A percentile compares a stretch with the other conserved stretches of the same genome.
Conservation (phyloP, 2,113 vertebrate species). For the Ammodytes marinus region DNA sequence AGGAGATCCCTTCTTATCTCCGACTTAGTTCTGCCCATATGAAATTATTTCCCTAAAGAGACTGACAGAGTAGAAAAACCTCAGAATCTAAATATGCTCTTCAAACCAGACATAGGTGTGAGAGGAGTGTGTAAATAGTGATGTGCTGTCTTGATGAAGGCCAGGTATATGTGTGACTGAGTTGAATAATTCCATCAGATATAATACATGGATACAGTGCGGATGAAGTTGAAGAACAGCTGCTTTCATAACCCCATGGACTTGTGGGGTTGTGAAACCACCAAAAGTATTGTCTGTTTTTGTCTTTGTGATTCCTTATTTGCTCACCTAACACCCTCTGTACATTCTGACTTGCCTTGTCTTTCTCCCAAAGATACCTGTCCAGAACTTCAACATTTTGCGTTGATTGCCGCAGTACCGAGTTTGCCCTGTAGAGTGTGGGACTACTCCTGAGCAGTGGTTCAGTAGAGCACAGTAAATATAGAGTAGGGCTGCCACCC, state of each 20-base stretch:
- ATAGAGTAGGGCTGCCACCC: conserved; percentile 59
- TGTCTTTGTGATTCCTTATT: neutral
- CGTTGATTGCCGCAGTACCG: conserved; percentile 60
- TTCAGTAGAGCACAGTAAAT: conserved; percentile 51
- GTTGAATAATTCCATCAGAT: neutral
- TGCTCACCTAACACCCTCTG: neutral
- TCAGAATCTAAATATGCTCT: neutral
- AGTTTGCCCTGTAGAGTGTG: conserved; percentile 29
- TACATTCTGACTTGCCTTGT: conserved; percentile 9
- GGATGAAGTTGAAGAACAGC: neutral
- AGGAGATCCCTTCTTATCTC: neutral
- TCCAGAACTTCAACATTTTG: conserved; percentile 26
- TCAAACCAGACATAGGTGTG: neutral
- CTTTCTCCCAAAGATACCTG: neutral
- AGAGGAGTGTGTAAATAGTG: neutral
- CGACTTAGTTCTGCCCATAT: neutral
- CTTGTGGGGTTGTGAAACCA: conserved; percentile 7
- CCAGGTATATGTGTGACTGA: conserved; percentile 16
- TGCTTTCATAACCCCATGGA: neutral
- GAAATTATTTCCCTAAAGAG: conserved; percentile 10
- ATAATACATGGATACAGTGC: neutral
- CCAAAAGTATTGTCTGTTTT: neutral
- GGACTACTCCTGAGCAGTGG: conserved; percentile 59
- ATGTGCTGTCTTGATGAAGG: conserved; percentile 18
- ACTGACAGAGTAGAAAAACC: conserved; percentile 4